A percentile compares a stretch with the other conserved stretches of the same genome.
These are phyloP conservation scores for Neogobius melanostomus DNA, from an alignment of 2,113 vertebrate species.

Conservation along the genomic window DNA sequence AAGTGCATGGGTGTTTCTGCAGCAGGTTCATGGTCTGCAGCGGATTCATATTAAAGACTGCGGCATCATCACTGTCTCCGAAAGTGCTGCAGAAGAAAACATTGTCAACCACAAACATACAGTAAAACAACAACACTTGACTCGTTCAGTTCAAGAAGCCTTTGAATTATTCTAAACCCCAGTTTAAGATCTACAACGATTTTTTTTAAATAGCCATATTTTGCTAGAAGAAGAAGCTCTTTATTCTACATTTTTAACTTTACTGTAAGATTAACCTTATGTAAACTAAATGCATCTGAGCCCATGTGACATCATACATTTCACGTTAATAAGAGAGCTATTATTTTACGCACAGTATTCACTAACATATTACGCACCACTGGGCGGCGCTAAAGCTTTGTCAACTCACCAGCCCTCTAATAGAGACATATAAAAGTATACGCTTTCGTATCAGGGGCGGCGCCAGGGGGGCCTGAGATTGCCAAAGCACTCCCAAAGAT, in stretches of 20 bases:
- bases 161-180: neutral
- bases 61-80: neutral
- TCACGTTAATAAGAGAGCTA: no score
- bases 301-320: no score
- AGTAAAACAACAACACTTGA: neutral
- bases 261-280: no score
- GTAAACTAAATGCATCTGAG: no score
- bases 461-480: no score
- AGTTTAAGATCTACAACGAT: neutral
- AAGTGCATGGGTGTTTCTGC: neutral
- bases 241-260: neutral
- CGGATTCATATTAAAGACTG: neutral
- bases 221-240: neutral
- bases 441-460: no score
- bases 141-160: neutral
- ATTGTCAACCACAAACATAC: neutral
- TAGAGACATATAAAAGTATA: neutral
- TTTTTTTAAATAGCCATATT: neutral
- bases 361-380: constrained; percentile 14
- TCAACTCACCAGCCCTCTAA: neutral
- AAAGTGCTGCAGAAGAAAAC: neutral
- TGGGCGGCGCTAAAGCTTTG: constrained; percentile 16
- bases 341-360: constrained; percentile 4
- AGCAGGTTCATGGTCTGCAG: neutral
- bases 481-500: no score